Base-by-base conservation (phyloP, 2,888 invertebrate species). In the Caenorhabditis uteleia region DNA sequence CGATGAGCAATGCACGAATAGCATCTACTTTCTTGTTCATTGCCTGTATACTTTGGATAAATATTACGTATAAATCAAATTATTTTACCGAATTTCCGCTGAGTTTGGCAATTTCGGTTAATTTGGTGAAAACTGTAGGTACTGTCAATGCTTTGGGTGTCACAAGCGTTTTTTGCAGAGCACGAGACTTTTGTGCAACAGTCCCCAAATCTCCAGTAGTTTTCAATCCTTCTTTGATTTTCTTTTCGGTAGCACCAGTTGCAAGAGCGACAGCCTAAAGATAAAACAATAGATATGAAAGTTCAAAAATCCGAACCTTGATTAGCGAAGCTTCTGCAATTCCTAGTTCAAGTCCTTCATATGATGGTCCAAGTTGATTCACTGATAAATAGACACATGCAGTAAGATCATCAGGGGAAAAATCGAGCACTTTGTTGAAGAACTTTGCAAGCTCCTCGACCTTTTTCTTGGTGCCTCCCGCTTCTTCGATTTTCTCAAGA, bases 321-420 rank as follows among this genome's bases (percentile, higher is more conserved):
- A 95, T 91, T 46, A 98, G 86, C 70, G 91, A 90, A 0, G 90
- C 91, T 82, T 98, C 97, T 0, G 97, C 97, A 47, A 94, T 89
- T n/a, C 97, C 97, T 79, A 92, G 85, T 84, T 93, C 93, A 25
- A 92, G 77, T 86, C 93, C 95, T 85, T 94, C 92, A 84, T 95
- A 95, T 0, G 95, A 92, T 0, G 98, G 97, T 0, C 93, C 95
- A 40, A 98, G 86, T 84, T 91, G 91, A 85, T 98, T 98, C n/a
- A 97, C 87, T 80, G 94, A 94, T 71, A 98, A 86, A 85, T 98
- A 97, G 18, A 98, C 88, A 76, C 92, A 92, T 0, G 91, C 89
- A 53, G 94, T 83, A 60, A 98, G 86, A 85, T 98, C 95, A n/a
- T 90, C 88, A 0, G 95, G 93, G 18, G 90, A 91, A 39, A 94